phyloP scores from a whole-genome alignment of 2,888 invertebrate genomes.

The Prenolepis imparis region DNA sequence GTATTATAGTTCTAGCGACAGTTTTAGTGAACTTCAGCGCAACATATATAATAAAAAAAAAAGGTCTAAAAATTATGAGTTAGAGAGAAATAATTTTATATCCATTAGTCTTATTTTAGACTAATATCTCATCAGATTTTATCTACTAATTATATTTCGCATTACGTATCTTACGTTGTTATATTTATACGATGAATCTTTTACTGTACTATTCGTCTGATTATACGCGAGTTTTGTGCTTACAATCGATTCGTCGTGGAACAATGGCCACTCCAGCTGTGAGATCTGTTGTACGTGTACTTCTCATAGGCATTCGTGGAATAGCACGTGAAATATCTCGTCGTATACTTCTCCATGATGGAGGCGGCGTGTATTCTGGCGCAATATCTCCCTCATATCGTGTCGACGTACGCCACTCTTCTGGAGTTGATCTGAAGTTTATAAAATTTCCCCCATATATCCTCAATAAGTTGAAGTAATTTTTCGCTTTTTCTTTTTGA shows the following conservation, averaged over 20 bases:
- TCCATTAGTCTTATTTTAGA: not conserved
- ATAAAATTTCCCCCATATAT: not conserved
- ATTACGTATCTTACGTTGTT: not conserved
- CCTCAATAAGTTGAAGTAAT: not conserved
- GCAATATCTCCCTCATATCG: not conserved
- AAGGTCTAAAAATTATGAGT: not conserved
- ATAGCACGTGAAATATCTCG: not conserved
- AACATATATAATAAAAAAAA: slow-evolving; percentile 6
- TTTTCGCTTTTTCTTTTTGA: not conserved
- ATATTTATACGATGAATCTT: not conserved
- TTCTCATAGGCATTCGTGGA: slow-evolving; percentile 26
- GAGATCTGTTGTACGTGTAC: slow-evolving; percentile 47
- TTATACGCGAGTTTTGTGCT: slow-evolving; percentile 23
- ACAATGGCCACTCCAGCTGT: slow-evolving; percentile 71
- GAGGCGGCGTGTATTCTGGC: not conserved
- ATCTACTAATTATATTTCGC: not conserved
- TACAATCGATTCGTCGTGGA: slow-evolving; percentile 71
- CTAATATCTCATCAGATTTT: not conserved
- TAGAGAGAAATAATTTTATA: not conserved
- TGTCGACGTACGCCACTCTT: slow-evolving; percentile 41
- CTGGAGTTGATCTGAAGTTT: slow-evolving; percentile 8
- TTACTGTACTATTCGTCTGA: not conserved
- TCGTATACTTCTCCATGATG: not conserved
- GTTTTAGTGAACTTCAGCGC: not conserved
- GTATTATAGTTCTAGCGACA: not conserved